Conservation (phyloP, 1,140 invertebrate genomes). For the Pinna nobilis region DNA sequence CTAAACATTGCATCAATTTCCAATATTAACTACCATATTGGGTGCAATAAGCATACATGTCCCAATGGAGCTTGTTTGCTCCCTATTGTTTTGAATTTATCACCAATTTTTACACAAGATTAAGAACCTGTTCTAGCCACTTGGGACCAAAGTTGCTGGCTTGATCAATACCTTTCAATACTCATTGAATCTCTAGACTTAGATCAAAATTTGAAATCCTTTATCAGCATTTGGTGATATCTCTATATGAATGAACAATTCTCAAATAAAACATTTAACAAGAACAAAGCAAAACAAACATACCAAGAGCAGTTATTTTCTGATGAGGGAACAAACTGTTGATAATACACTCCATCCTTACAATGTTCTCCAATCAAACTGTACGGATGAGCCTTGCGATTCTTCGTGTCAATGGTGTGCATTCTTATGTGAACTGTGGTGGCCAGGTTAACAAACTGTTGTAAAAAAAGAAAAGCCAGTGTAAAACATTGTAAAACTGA, state of each 20-base stretch:
- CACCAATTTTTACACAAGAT: background rate
- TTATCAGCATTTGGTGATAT: background rate
- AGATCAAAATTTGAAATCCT: background rate
- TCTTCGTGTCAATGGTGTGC: slow-evolving; percentile 21
- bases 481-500: no score
- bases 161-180: background rate
- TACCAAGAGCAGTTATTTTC: slow-evolving; percentile 30
- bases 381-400: slow-evolving; percentile 31
- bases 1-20: no score
- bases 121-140: background rate
- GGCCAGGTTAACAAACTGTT: slow-evolving; percentile 13
- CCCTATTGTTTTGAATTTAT: background rate
- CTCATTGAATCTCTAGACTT: background rate
- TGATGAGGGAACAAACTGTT: slow-evolving; percentile 6
- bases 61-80: background rate
- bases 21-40: no score
- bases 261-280: no score
- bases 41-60: no score
- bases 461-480: background rate
- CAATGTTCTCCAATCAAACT: slow-evolving; percentile 39
- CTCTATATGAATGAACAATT: no score
- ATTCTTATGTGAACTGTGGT: slow-evolving; percentile 19
- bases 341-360: slow-evolving; percentile 28
- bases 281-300: background rate
- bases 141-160: slow-evolving; percentile 5